Evolutionary conservation across 1,140 invertebrate genomes (phyloP), one percentile per base, ranked within the genome.

Genomic region (Pantala flavescens): DNA sequence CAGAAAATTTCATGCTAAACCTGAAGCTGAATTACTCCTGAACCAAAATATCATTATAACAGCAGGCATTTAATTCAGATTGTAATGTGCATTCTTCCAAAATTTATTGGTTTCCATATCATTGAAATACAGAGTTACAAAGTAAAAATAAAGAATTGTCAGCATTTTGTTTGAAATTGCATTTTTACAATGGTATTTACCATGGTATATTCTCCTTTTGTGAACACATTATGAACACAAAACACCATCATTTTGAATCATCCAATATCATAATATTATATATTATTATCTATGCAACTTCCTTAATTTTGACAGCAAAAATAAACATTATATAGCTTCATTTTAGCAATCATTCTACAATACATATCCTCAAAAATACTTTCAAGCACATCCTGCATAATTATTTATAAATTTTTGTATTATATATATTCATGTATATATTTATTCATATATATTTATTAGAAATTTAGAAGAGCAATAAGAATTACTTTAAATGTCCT

Each of bases 281-380:
- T 63, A 14, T 16, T 63, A 63, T 3, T 63, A 63, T 63, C n/a
- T 63, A 63, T 63, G n/a, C 49, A 3, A 19, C 5, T 63, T 63
- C 2, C 12, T 19, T 7, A 63, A 63, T 63, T 63, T 19, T 63
- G 49, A 63, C 49, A 63, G 49, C n/a, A 63, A 63, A 63, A 63
- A 63, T 63, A 63, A 63, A 63, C n/a, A 21, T 63, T 63, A 63
- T 21, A 63, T 12, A 63, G 49, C n/a, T 63, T 63, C n/a, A 21
- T 14, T 63, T 63, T 21, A 63, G 49, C 49, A 63, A 63, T 63
- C 5, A 63, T 19, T 63, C 49, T 63, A 63, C 49, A 21, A 63
- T 63, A 63, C 49, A 63, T 12, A 63, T 63, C 49, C 12, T 63
- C 49, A 63, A 63, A 63, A 63, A 63, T 63, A 63, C 49, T 63